These are phyloP conservation scores for Sesia bembeciformis DNA, from an alignment of 2,888 invertebrate species.

Conservation along the genomic window DNA sequence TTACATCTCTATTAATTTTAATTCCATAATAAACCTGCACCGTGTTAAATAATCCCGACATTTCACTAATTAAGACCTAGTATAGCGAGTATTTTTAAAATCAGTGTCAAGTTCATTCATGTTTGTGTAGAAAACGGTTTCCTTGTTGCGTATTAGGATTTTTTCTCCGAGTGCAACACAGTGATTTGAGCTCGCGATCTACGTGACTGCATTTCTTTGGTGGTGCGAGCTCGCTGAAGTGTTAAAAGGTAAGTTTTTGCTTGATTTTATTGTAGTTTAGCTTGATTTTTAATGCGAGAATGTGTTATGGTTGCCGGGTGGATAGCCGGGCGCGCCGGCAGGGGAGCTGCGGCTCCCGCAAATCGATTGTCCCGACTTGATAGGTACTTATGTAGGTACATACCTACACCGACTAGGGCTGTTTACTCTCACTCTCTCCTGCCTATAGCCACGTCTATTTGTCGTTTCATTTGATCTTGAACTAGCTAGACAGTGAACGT, in stretches of 20 bases:
- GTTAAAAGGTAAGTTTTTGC: conserved; percentile 66
- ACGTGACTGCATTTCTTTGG: conserved; percentile 52
- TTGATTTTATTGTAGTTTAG: conserved; percentile 19
- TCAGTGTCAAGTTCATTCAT: conserved; percentile 52
- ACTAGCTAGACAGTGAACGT: conserved; percentile 18
- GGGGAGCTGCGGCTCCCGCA: conserved; percentile 43
- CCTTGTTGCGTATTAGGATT: conserved; percentile 26
- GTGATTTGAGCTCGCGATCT: conserved; percentile 60
- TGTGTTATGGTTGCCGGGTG: conserved; percentile 20
- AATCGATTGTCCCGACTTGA: conserved; percentile 57
- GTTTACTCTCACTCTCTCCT: conserved; percentile 49
- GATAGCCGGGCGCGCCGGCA: conserved; percentile 32
- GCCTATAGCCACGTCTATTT: conserved; percentile 21
- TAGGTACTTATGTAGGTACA: conserved; percentile 12
- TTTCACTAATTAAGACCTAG: conserved; percentile 21
- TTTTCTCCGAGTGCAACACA: conserved; percentile 41
- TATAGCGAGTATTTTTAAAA: conserved; percentile 23
- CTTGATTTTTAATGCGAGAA: not conserved
- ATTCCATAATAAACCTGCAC: conserved; percentile 25
- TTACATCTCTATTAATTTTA: conserved; percentile 23
- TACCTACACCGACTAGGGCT: conserved; percentile 15
- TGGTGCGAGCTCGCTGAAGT: conserved; percentile 52
- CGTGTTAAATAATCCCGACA: conserved; percentile 38
- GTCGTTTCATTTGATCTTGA: conserved; percentile 48
- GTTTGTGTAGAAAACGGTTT: conserved; percentile 38